Conservation (phyloP, 2,797 vertebrate species). For the Loriculus beryllinus region DNA sequence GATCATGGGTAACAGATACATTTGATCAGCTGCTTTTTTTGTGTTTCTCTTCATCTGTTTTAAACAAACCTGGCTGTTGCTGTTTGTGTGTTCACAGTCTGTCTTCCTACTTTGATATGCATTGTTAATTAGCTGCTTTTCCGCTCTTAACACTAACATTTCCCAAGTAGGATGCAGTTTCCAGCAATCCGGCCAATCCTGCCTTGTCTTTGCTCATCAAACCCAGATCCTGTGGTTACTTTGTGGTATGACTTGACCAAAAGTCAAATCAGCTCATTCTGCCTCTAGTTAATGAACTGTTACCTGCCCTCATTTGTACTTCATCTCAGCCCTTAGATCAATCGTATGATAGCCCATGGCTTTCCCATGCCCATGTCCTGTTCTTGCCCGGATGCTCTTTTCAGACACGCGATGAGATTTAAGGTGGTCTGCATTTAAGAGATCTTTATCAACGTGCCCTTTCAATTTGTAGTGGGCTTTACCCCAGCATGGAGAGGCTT, state of each 20-base stretch:
- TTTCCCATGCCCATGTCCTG: rapidly evolving
- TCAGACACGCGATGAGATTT: neutral
- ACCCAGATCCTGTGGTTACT: neutral
- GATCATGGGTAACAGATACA: conserved; percentile 24
- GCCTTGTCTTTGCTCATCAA: neutral
- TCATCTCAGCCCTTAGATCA: neutral
- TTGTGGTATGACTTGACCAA: neutral
- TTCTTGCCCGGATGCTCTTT: neutral
- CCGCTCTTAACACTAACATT: neutral
- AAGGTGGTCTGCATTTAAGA: neutral
- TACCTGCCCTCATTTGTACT: neutral
- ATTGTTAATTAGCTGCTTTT: conserved; percentile 53
- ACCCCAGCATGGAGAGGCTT: neutral
- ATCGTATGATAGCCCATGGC: rapidly evolving
- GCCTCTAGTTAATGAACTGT: neutral
- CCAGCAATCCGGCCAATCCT: neutral
- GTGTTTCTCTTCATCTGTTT: conserved; percentile 1
- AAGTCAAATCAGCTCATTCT: neutral
- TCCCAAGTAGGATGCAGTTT: neutral
- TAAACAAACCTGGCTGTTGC: conserved; percentile 30
- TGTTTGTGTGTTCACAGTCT: conserved; percentile 27
- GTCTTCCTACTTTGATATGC: conserved; percentile 11
- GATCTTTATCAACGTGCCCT: neutral
- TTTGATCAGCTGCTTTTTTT: conserved; percentile 15
- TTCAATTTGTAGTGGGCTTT: neutral